Evolutionary conservation across 2,113 vertebrate species (phyloP).

Genomic region (Cnemophilus loriae): DNA sequence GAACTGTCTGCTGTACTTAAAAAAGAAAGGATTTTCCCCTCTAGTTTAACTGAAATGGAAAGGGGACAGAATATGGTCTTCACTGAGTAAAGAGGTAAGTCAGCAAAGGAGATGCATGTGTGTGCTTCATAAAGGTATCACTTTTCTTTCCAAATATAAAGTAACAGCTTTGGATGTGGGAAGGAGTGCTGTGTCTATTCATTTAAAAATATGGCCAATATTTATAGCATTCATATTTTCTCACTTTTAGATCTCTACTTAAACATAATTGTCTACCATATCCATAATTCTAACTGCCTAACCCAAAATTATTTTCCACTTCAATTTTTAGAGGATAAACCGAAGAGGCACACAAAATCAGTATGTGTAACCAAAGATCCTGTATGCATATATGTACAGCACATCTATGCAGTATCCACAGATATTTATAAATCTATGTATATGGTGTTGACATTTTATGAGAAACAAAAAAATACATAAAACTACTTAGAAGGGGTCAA

Average conservation of each 20-base stretch:
- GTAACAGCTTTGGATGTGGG: slow-evolving; percentile 25
- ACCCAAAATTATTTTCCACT: neutral
- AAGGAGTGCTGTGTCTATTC: slow-evolving; percentile 11
- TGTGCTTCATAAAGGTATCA: slow-evolving; percentile 1
- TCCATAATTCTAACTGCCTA: neutral
- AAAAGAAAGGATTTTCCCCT: neutral
- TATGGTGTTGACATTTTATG: neutral
- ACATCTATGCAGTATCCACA: neutral
- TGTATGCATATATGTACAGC: neutral
- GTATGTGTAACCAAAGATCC: neutral
- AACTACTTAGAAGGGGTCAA: neutral
- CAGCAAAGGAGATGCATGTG: neutral
- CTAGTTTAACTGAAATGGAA: neutral
- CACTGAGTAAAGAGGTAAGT: neutral
- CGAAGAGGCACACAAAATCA: neutral
- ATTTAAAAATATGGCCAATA: slow-evolving; percentile 23
- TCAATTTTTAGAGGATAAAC: neutral
- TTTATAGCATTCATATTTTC: neutral
- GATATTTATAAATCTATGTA: neutral
- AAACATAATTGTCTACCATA: neutral
- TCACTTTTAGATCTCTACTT: neutral
- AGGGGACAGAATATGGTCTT: neutral
- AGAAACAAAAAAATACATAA: neutral
- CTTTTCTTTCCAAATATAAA: slow-evolving; percentile 28
- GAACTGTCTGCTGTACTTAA: neutral